A percentile compares a stretch with the other conserved stretches of the same genome.
These are phyloP conservation scores for Lysiphlebus fabarum DNA, from an alignment of 1,140 invertebrate species.

Conservation along the genomic window DNA sequence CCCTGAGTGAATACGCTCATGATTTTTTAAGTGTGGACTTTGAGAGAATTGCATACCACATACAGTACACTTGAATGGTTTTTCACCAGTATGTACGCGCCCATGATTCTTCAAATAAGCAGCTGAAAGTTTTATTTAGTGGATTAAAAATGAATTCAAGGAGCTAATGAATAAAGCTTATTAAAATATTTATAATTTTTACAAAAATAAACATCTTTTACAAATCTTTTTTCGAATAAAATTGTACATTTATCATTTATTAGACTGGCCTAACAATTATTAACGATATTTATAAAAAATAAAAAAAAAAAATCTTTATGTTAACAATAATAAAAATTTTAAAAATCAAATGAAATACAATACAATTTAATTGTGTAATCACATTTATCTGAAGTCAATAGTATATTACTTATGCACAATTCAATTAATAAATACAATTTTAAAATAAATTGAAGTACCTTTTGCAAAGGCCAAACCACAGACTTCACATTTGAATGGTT, in stretches of 20 bases:
- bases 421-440: too few relatives aligned
- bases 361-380: too few relatives aligned
- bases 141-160: slow-evolving; percentile 8
- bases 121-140: slow-evolving; percentile 47
- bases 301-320: too few relatives aligned
- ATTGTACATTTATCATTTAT: too few relatives aligned
- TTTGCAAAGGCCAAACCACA: slow-evolving; percentile 92
- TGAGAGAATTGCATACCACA: slow-evolving; percentile 87
- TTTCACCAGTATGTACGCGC: slow-evolving; percentile 78
- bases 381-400: too few relatives aligned
- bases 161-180: background rate
- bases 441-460: slow-evolving; percentile 38
- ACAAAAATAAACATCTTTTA: too few relatives aligned
- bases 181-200: background rate
- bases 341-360: too few relatives aligned
- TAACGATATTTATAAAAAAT: too few relatives aligned
- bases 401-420: too few relatives aligned
- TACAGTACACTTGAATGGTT: slow-evolving; percentile 82
- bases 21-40: slow-evolving; percentile 87
- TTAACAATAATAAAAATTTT: too few relatives aligned
- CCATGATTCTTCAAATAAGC: slow-evolving; percentile 90
- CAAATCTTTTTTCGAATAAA: too few relatives aligned
- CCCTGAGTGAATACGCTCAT: slow-evolving; percentile 85
- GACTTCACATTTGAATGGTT: slow-evolving; percentile 87
- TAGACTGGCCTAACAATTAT: too few relatives aligned